Conservation (phyloP, 2,888 invertebrate species). For the Ariolimax columbianus region DNA sequence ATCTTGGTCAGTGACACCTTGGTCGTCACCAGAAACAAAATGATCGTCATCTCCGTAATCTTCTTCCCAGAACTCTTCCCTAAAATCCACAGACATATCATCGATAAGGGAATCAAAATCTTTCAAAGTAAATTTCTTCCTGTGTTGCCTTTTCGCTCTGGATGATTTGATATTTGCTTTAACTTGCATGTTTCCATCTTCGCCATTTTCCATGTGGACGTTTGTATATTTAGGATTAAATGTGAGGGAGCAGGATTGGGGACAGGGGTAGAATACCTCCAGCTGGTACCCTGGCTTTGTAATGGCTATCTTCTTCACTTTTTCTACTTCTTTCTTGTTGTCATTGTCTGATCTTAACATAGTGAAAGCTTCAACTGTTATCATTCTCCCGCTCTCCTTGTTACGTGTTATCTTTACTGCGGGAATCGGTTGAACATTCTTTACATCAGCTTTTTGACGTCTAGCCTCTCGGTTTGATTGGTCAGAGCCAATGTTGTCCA, state of each 20-base stretch:
- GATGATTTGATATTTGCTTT: conserved; percentile 3
- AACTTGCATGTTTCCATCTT: conserved; percentile 27
- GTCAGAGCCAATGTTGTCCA: conserved; percentile 17
- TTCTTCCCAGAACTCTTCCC: conserved; percentile 7
- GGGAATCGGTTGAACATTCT: neutral
- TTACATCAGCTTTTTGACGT: conserved; percentile 9
- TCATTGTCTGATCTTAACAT: neutral
- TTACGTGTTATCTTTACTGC: neutral
- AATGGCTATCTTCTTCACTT: neutral
- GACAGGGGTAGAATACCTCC: conserved; percentile 55
- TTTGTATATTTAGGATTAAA: conserved; percentile 57
- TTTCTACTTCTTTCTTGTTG: neutral
- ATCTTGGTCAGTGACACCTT: neutral
- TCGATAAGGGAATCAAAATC: neutral
- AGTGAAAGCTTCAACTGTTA: conserved; percentile 19
- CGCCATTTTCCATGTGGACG: neutral
- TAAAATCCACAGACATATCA: neutral
- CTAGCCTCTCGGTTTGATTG: conserved; percentile 21
- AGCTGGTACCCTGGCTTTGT: conserved; percentile 29
- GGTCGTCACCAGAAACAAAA: neutral
- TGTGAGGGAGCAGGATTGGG: conserved; percentile 53
- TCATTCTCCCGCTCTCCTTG: neutral
- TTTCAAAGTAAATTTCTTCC: neutral
- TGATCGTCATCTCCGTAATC: neutral
- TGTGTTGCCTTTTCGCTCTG: conserved; percentile 13